phyloP scores from a whole-genome alignment of 1,140 invertebrate species.

The Heliconius melpomene region DNA sequence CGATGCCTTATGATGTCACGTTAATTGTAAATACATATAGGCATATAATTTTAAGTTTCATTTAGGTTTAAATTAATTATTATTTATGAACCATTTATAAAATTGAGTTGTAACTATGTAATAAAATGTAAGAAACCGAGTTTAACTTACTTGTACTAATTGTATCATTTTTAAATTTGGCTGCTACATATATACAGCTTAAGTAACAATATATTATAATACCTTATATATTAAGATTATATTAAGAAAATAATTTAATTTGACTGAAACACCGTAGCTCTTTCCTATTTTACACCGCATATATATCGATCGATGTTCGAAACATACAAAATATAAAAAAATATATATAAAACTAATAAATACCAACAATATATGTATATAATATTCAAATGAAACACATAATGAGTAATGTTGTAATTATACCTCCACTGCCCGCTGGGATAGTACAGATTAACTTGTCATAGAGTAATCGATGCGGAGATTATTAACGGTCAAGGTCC shows the following conservation, averaged over 20 bases:
- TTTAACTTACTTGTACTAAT: too few relatives aligned
- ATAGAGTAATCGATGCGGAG: slow-evolving; percentile 12
- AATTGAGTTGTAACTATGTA: not conserved
- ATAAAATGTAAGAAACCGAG: not conserved
- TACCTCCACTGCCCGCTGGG: slow-evolving; percentile 2
- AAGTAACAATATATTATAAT: too few relatives aligned
- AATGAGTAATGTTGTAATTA: slow-evolving; percentile 6
- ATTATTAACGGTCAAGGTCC: slow-evolving; percentile 15
- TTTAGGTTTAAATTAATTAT: not conserved
- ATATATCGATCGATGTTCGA: too few relatives aligned
- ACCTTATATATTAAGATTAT: too few relatives aligned
- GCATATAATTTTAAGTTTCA: not conserved
- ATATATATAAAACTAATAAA: too few relatives aligned
- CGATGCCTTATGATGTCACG: slow-evolving; percentile 48
- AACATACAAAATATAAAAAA: too few relatives aligned
- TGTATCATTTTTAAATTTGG: too few relatives aligned
- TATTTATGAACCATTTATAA: not conserved
- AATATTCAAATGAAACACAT: not conserved
- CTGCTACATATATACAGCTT: too few relatives aligned
- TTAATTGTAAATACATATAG: slow-evolving; percentile 38
- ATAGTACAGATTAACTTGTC: slow-evolving; percentile 13
- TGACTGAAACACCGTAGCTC: too few relatives aligned
- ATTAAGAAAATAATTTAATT: too few relatives aligned
- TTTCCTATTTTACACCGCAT: too few relatives aligned
- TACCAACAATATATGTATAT: not conserved